phyloP scores from a whole-genome alignment of 2,113 vertebrate genomes.

The Nestor notabilis region DNA sequence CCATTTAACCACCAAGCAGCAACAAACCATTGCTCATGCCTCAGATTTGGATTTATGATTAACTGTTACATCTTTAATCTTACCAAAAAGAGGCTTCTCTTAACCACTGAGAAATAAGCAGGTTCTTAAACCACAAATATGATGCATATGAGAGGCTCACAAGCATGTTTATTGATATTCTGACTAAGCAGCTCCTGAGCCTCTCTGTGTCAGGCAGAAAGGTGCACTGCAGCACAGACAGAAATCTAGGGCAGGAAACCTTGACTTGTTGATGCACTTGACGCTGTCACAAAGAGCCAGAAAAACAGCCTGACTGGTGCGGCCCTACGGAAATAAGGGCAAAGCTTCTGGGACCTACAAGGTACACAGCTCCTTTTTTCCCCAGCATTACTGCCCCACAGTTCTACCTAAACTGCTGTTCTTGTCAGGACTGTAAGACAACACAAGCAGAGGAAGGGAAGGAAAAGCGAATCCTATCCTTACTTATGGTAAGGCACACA shows the following conservation, averaged over 20 bases:
- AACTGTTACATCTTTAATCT: background rate
- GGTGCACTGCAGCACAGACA: background rate
- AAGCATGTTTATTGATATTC: background rate
- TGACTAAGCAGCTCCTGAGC: background rate
- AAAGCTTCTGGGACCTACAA: background rate
- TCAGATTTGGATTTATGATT: background rate
- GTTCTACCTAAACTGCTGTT: background rate
- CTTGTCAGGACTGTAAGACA: background rate
- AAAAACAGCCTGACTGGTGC: background rate
- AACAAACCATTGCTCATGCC: background rate
- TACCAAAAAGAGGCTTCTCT: background rate
- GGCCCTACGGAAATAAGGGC: background rate
- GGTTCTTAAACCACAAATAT: background rate
- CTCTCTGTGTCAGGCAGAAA: background rate
- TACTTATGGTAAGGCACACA: accelerated
- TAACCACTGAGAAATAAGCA: background rate
- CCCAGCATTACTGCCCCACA: background rate
- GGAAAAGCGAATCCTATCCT: background rate
- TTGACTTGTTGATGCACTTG: background rate
- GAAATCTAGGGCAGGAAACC: background rate
- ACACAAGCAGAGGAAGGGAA: background rate
- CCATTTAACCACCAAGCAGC: background rate
- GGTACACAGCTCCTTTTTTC: background rate
- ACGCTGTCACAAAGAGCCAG: background rate
- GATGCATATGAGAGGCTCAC: background rate